Evolutionary conservation across 2,888 invertebrate species (phyloP), one percentile per base, ranked within the genome.

Genomic region (Torymus tubicola): DNA sequence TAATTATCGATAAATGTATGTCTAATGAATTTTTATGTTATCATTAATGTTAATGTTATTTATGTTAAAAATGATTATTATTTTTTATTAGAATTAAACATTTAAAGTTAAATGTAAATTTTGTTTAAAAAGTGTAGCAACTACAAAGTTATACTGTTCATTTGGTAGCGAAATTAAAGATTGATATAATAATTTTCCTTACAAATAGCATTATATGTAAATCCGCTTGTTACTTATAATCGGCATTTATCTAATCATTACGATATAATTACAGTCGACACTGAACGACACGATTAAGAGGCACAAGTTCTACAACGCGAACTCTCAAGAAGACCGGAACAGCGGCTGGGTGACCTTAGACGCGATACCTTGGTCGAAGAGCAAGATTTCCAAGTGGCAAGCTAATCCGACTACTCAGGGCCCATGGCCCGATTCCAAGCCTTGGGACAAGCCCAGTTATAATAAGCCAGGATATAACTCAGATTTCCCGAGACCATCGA

Each of bases 381-480:
- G 95, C 84, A 95, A 96, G 91, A 94, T 96, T 83, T 95, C 95
- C 1, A 96, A 95, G 89, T 96, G 96, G 96, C 94, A 95, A 87
- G 93, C 94, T 0, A 94, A 93, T 83, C 87, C 88, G 8, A 90
- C 86, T 42, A 88, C 89, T 0, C 90, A 90, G 76, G 86, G 86
- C 24, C 90, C 90, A 2, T 90, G 89, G 89, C 89, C 89, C n/a
- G 90, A 90, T 10, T 78, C 83, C 75, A 89, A 87, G 64, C 87
- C 87, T 2, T 90, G 90, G 90, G 89, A 90, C 21, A 90, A 88
- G 52, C 89, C 89, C 2, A 86, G 84, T 75, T 83, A 83, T 24
- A 82, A 85, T 14, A 90, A 90, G 82, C 90, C 90, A 10, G 90
- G 89, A 89, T 42, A 42, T 42, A 83, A 85, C 14, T 76, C 86